Conservation (phyloP, 2,113 vertebrate genomes). For the Eulemur macaco region DNA sequence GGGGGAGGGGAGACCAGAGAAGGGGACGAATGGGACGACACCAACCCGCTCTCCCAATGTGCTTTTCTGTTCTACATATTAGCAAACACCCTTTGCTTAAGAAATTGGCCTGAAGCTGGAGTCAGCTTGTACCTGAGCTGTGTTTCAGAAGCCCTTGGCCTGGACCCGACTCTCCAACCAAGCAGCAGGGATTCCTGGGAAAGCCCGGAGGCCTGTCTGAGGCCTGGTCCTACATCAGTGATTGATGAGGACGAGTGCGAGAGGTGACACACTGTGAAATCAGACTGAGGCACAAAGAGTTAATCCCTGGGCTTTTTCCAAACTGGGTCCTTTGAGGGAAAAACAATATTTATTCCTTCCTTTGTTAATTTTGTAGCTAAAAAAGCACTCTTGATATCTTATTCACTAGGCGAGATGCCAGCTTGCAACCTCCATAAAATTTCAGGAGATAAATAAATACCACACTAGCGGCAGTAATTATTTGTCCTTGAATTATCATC, state of each 20-base stretch:
- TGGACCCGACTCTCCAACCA: slow-evolving; percentile 82
- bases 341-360: slow-evolving; percentile 75
- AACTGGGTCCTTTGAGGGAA: slow-evolving; percentile 57
- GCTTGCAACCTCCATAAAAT: slow-evolving; percentile 58
- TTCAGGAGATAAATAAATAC: slow-evolving; percentile 46
- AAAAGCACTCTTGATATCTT: slow-evolving; percentile 69
- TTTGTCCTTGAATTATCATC: slow-evolving; percentile 14
- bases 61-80: background rate
- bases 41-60: background rate
- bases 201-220: slow-evolving; percentile 79
- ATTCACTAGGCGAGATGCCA: slow-evolving; percentile 51
- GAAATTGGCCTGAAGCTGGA: background rate
- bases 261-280: slow-evolving; percentile 81
- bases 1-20: too few species aligned
- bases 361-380: slow-evolving; percentile 71
- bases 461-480: background rate
- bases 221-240: slow-evolving; percentile 63
- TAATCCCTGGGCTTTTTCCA: slow-evolving; percentile 85
- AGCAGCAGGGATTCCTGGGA: slow-evolving; percentile 84
- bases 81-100: slow-evolving; percentile 39
- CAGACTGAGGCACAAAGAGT: slow-evolving; percentile 77
- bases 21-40: background rate
- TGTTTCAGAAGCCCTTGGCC: slow-evolving; percentile 64
- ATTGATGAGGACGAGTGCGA: slow-evolving; percentile 80
- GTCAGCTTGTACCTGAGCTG: slow-evolving; percentile 68